Evolutionary conservation across 2,797 vertebrate species (phyloP).

Genomic region (Sebastes kiyomatsui): DNA sequence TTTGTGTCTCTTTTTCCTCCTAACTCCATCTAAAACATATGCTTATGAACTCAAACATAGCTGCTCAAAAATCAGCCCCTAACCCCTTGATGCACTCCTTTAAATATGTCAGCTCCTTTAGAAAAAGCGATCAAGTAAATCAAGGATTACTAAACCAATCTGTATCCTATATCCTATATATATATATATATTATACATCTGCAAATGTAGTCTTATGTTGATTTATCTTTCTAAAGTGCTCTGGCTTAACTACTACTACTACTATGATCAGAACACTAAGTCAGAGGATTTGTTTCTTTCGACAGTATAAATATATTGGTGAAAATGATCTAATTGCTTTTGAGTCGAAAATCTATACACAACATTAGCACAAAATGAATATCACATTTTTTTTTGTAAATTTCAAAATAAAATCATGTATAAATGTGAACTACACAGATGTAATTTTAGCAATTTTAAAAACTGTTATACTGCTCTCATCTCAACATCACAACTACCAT

Average conservation of each 20-base stretch:
- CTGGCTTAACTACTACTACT: background rate
- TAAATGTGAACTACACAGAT: background rate
- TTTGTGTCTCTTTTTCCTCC: background rate
- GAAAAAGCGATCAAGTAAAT: background rate
- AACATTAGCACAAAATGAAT: background rate
- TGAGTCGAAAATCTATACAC: background rate
- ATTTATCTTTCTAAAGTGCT: background rate
- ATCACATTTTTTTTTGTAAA: background rate
- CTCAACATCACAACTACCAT: background rate
- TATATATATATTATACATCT: background rate
- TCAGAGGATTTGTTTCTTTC: background rate
- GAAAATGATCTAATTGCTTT: background rate
- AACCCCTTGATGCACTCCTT: background rate
- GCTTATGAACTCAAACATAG: background rate
- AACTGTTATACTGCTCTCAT: background rate
- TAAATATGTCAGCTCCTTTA: background rate
- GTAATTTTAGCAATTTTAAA: background rate
- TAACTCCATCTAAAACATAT: constrained; percentile 1
- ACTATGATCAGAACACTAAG: background rate
- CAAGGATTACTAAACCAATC: background rate
- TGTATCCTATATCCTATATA: background rate
- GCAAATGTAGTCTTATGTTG: background rate
- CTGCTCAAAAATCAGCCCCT: background rate
- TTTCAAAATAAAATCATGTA: background rate
- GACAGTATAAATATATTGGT: background rate